Evolutionary conservation across 2,113 vertebrate genomes (phyloP), one percentile per base, ranked within the genome.

Genomic region (Fregata magnificens): DNA sequence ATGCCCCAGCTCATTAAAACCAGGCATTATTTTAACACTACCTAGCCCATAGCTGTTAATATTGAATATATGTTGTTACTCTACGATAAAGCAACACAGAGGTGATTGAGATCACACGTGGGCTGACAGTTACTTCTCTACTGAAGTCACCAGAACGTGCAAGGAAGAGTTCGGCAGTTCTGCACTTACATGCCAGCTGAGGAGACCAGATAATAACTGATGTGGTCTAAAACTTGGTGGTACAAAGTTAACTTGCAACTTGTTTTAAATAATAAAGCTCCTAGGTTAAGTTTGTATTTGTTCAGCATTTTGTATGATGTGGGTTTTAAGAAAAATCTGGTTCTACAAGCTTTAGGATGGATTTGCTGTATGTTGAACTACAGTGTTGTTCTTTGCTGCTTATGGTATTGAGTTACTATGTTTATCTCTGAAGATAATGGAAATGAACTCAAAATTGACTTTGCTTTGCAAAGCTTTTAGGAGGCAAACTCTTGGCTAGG

Each of bases 361-460:
- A 94, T 96, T 96, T 94, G 72, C 66, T 88, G 90, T 96, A 78
- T 73, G 49, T 53, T 91, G 82, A 69, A 93, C 45, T 73, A 24
- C 14, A 29, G 19, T 53, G 55, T 9, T 91, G 40, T 69, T 73
- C 62, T 95, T 90, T 63, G 62, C 78, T 90, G 78, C 65, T 94
- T 79, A 40, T 79, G 69, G 56, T 90, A 77, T 82, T 67, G 93
- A 84, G 69, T 92, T 87, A 58, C 66, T 90, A 12, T 91, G 40
- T 93, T 95, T 95, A 62, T 90, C 55, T 93, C 74, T 62, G 50
- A 89, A 83, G 67, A 73, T 93, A 91, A 95, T 90, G 91, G 95
- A 97, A 95, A 90, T 66, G 3, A 93, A 53, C 31, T 55, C 21
- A 80, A 94, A 95, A 73, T 52, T 80, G 26, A 55, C 73, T 80